phyloP scores from a whole-genome alignment of 2,113 vertebrate genomes.

The Chlorodrepanis virens region DNA sequence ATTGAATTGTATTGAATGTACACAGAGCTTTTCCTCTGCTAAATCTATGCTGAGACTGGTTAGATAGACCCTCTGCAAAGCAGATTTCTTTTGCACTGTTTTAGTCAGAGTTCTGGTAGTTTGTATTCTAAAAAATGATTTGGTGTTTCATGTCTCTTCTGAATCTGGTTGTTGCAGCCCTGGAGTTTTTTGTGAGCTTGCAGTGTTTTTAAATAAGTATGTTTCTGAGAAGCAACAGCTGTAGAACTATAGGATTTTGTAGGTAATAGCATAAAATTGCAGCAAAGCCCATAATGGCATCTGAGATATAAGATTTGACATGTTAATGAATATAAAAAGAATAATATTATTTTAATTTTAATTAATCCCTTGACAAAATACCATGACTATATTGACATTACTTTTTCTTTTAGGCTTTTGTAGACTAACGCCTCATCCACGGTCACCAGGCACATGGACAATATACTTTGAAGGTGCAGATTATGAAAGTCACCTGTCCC shows the following conservation, averaged over 20 bases:
- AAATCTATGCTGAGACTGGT: background rate
- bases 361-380: background rate
- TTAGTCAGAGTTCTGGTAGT: background rate
- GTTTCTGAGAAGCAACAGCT: background rate
- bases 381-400: too few species aligned
- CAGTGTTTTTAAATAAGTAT: background rate
- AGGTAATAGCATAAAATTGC: background rate
- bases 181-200: background rate
- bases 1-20: background rate
- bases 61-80: background rate
- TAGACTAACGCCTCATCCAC: conserved; percentile 84
- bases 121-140: background rate
- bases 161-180: background rate
- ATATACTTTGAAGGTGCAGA: conserved; percentile 94
- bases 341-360: background rate
- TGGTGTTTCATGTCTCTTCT: background rate
- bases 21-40: background rate
- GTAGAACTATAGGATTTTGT: background rate
- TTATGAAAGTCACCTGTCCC: conserved; percentile 87
- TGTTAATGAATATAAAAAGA: background rate
- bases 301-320: background rate
- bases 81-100: background rate
- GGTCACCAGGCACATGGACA: conserved; percentile 93
- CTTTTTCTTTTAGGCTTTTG: conserved; percentile 82
- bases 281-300: background rate